These are phyloP conservation scores for Pseudomyrmex flavicornis DNA, from an alignment of 1,140 invertebrate species.

Conservation along the genomic window DNA sequence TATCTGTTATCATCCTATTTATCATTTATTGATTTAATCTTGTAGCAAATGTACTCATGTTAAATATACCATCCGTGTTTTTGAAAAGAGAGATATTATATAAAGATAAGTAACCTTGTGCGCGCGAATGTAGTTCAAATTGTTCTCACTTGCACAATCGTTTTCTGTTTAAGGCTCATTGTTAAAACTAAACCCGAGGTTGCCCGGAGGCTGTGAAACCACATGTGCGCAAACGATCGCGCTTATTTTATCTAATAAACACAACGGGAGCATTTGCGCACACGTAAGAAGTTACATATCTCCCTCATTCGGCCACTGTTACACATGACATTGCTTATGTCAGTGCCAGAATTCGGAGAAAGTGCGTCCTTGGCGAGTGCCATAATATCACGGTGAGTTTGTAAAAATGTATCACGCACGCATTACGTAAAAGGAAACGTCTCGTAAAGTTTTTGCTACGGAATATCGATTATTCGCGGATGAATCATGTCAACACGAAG, in stretches of 20 bases:
- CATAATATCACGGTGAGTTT: slow-evolving; percentile 63
- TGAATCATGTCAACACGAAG: background rate
- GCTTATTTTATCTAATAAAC: slow-evolving; percentile 26
- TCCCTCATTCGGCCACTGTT: background rate
- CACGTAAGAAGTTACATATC: slow-evolving; percentile 30
- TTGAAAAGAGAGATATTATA: background rate
- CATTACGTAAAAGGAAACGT: slow-evolving; percentile 54
- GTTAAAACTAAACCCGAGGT: too few species aligned
- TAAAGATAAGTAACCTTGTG: background rate
- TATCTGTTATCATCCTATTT: slow-evolving; percentile 24
- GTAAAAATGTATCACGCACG: slow-evolving; percentile 56
- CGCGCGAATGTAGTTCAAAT: background rate
- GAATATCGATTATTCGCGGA: too few species aligned
- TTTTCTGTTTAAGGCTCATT: slow-evolving; percentile 3
- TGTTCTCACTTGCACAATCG: background rate
- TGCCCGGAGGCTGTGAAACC: background rate
- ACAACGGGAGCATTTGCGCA: slow-evolving; percentile 61
- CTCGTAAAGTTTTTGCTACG: background rate
- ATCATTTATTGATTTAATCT: slow-evolving; percentile 31
- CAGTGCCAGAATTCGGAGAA: slow-evolving; percentile 72
- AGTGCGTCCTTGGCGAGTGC: slow-evolving; percentile 68
- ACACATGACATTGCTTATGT: slow-evolving; percentile 58
- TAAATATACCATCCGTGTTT: background rate
- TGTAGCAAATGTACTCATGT: background rate
- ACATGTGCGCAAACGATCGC: background rate